Evolutionary conservation across 2,888 invertebrate species (phyloP).

Genomic region (Poecilus cupreus): DNA sequence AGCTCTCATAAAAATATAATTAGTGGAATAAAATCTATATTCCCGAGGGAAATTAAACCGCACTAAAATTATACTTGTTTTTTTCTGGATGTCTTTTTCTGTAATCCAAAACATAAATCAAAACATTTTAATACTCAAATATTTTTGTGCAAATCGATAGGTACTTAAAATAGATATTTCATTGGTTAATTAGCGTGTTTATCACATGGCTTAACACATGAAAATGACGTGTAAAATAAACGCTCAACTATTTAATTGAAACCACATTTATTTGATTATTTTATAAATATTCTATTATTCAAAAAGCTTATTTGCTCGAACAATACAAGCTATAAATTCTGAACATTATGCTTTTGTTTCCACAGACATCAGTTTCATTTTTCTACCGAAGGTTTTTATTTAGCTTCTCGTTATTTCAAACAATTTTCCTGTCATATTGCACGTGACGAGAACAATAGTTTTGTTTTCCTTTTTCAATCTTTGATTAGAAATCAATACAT

Average conservation of each 20-base stretch:
- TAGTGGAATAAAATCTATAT: background rate
- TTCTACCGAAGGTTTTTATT: background rate
- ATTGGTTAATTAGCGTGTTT: too few species aligned
- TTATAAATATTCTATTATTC: too few species aligned
- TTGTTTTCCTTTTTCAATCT: constrained; percentile 11
- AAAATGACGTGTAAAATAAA: too few species aligned
- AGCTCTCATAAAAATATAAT: background rate
- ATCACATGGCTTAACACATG: too few species aligned
- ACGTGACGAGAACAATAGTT: background rate
- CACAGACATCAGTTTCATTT: background rate
- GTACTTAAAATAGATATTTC: too few species aligned
- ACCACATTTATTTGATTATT: too few species aligned
- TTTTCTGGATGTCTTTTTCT: background rate
- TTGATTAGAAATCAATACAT: constrained; percentile 24
- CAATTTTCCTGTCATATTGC: background rate
- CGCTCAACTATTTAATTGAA: too few species aligned
- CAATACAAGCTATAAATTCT: too few species aligned
- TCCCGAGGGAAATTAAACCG: background rate
- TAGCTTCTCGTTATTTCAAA: background rate
- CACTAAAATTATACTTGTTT: background rate
- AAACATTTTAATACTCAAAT: too few species aligned
- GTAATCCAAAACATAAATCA: background rate
- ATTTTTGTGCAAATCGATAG: too few species aligned
- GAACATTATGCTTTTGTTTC: background rate
- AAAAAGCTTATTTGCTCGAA: too few species aligned